These are phyloP conservation scores for Astyanax mexicanus DNA, from an alignment of 2,797 vertebrate genomes.

Conservation along the genomic window DNA sequence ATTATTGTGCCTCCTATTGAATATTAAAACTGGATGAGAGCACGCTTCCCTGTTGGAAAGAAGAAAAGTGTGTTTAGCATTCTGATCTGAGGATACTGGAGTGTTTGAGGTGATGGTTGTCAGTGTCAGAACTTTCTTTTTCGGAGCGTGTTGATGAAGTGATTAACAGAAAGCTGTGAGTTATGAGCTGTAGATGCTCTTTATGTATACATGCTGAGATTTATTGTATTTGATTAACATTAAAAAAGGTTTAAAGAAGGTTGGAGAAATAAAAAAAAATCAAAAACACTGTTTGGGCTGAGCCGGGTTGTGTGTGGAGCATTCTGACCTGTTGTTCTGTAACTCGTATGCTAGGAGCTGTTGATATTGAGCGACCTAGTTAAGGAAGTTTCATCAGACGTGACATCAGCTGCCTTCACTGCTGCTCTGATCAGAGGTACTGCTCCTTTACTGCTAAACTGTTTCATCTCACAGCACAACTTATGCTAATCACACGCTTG, in stretches of 20 bases:
- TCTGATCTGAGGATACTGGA: conserved; percentile 29
- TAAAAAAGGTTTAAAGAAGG: too few species aligned
- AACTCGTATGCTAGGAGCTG: conserved; percentile 5
- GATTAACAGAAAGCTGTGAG: conserved; percentile 7
- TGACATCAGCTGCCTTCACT: conserved; percentile 28
- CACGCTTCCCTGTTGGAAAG: conserved; percentile 61
- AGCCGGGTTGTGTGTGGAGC: conserved; percentile 19
- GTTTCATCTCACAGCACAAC: conserved; percentile 16
- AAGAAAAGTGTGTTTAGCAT: conserved; percentile 58
- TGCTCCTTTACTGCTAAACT: conserved; percentile 4
- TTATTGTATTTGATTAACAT: too few species aligned
- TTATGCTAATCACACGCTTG: conserved; percentile 16
- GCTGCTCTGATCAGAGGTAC: conserved; percentile 11
- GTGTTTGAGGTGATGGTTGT: conserved; percentile 24
- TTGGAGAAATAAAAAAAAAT: too few species aligned
- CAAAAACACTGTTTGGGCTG: too few species aligned
- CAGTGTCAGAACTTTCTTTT: background rate
- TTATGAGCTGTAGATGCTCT: conserved; percentile 1
- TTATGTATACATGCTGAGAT: background rate
- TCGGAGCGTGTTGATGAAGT: background rate
- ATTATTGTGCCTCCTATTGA: conserved; percentile 64
- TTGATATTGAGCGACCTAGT: conserved; percentile 52
- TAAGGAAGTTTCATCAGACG: conserved; percentile 25
- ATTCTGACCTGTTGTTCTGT: conserved; percentile 8
- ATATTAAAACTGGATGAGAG: conserved; percentile 64